Percentiles rank a stretch among this genome's conserved stretches.
Evolutionary conservation across 2,888 invertebrate species (phyloP).

Genomic region (Mantis religiosa): DNA sequence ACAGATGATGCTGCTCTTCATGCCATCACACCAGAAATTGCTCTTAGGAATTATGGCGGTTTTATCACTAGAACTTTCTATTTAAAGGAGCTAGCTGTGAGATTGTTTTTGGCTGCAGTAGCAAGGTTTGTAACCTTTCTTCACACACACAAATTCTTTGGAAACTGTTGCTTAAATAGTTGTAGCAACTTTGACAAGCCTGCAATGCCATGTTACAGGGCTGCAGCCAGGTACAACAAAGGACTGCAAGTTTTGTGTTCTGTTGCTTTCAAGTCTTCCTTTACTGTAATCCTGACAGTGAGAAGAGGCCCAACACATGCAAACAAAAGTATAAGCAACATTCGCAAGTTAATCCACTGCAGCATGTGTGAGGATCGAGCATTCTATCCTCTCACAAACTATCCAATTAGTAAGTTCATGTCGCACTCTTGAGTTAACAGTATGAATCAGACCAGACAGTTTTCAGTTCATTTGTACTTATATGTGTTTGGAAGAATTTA

Average conservation of each 20-base stretch:
- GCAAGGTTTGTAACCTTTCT: constrained; percentile 33
- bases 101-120: constrained; percentile 36
- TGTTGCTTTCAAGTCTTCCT: constrained; percentile 34
- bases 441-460: too few relatives aligned
- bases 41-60: constrained; percentile 37
- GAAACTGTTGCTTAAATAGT: too few relatives aligned
- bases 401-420: constrained; percentile 34
- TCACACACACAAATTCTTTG: too few relatives aligned
- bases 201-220: constrained; percentile 26
- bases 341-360: constrained; percentile 36
- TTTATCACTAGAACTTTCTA: constrained; percentile 36
- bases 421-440: not conserved
- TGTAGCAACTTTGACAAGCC: not conserved
- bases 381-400: constrained; percentile 35
- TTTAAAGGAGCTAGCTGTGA: constrained; percentile 36
- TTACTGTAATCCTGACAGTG: constrained; percentile 35
- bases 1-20: constrained; percentile 38
- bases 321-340: constrained; percentile 33
- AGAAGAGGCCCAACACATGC: constrained; percentile 35
- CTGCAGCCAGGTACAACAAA: constrained; percentile 37
- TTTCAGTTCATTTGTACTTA: too few relatives aligned
- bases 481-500: too few relatives aligned
- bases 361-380: constrained; percentile 37
- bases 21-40: constrained; percentile 36
- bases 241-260: constrained; percentile 35